Evolutionary conservation across 2,888 invertebrate species (phyloP).

Genomic region (Melolontha melolontha): DNA sequence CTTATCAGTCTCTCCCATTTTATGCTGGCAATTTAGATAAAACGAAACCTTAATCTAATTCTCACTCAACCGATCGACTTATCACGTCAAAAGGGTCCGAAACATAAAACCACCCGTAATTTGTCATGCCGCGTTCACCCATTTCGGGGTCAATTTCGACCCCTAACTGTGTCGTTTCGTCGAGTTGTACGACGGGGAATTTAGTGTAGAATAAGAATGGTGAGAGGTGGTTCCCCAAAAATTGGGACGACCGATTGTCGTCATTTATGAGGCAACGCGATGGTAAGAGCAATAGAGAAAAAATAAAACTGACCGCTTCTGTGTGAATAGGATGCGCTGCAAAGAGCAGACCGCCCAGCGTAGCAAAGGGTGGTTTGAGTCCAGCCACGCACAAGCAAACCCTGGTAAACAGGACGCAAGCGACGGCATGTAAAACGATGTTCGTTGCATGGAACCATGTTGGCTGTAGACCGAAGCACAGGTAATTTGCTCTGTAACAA

Average conservation of each 20-base stretch:
- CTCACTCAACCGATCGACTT: slow-evolving; percentile 29
- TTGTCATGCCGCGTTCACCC: slow-evolving; percentile 24
- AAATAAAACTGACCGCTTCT: slow-evolving; percentile 80
- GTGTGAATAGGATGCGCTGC: slow-evolving; percentile 91
- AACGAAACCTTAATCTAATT: slow-evolving; percentile 27
- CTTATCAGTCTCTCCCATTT: slow-evolving; percentile 2
- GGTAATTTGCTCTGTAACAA: slow-evolving; percentile 79
- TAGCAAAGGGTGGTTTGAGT: slow-evolving; percentile 77
- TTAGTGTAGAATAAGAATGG: not conserved
- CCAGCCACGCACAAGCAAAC: slow-evolving; percentile 77
- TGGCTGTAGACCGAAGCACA: slow-evolving; percentile 76
- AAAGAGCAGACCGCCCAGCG: slow-evolving; percentile 80
- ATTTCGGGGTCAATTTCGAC: slow-evolving; percentile 24
- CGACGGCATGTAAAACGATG: slow-evolving; percentile 79
- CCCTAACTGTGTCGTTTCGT: slow-evolving; percentile 11
- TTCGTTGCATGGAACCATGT: slow-evolving; percentile 87
- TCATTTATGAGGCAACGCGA: not conserved
- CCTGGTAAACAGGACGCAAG: slow-evolving; percentile 79
- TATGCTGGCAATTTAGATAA: slow-evolving; percentile 25
- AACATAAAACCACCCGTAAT: slow-evolving; percentile 35
- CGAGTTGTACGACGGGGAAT: not conserved
- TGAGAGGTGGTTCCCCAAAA: not conserved
- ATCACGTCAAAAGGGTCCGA: slow-evolving; percentile 27
- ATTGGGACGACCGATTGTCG: no score
- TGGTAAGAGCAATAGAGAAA: slow-evolving; percentile 2